Conservation (phyloP, 2,797 vertebrate species). For the Avahi laniger region DNA sequence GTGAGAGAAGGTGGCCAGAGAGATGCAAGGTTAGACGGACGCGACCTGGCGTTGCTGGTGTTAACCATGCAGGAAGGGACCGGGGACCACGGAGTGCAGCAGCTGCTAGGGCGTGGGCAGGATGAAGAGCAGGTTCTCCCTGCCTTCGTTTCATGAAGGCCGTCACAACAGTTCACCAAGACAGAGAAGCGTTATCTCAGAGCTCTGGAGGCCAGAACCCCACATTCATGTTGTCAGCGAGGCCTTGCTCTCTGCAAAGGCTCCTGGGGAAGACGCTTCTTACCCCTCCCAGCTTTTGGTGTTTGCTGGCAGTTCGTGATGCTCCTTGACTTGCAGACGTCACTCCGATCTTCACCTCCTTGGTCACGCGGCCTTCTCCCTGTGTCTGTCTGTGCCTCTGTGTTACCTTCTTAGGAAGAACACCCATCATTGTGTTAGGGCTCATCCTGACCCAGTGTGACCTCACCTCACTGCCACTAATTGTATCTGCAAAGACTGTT, state of each 20-base stretch:
- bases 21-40: rapidly evolving
- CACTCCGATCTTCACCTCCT: background rate
- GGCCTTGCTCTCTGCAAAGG: background rate
- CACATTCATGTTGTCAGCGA: background rate
- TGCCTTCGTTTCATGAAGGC: background rate
- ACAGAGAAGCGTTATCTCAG: background rate
- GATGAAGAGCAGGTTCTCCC: background rate
- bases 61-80: background rate
- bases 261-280: too few species aligned
- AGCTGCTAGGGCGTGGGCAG: background rate
- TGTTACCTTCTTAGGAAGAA: background rate
- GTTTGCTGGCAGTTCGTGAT: background rate
- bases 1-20: background rate
- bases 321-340: rapidly evolving
- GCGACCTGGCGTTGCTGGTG: rapidly evolving
- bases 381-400: background rate
- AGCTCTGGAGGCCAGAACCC: background rate
- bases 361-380: rapidly evolving
- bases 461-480: background rate
- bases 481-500: background rate
- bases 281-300: background rate
- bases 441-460: rapidly evolving
- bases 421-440: rapidly evolving
- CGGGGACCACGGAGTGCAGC: too few species aligned
- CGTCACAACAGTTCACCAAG: rapidly evolving